Percentiles rank a stretch among this genome's conserved stretches.
These are phyloP conservation scores for Australoheros facetus DNA, from an alignment of 2,797 vertebrate genomes.

Conservation along the genomic window DNA sequence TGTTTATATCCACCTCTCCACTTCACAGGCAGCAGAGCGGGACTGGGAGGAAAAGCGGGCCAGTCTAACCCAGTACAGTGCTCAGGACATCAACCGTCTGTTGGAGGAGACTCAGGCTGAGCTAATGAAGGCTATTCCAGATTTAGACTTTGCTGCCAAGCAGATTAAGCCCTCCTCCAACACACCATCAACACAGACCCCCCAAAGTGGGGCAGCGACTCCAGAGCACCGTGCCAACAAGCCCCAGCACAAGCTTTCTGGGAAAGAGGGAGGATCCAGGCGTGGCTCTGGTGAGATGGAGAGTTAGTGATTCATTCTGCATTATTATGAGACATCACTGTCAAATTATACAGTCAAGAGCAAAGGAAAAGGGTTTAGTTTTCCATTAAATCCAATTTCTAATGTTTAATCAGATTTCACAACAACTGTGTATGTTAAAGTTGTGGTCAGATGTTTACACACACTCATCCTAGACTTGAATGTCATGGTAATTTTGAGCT, in stretches of 20 bases:
- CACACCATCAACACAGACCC: slow-evolving; percentile 53
- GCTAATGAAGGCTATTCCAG: slow-evolving; percentile 97
- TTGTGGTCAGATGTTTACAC: neutral
- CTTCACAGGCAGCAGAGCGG: slow-evolving; percentile 89
- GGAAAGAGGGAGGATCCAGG: slow-evolving; percentile 88
- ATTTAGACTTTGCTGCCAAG: slow-evolving; percentile 95
- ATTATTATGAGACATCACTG: neutral
- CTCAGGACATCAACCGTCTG: slow-evolving; percentile 97
- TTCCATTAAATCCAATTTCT: neutral
- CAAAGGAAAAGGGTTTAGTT: neutral
- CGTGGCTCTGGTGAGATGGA: slow-evolving; percentile 86
- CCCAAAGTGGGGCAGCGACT: slow-evolving; percentile 62
- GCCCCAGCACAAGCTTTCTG: slow-evolving; percentile 87
- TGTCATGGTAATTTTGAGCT: neutral
- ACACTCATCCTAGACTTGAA: no score
- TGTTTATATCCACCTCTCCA: neutral
- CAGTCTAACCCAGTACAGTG: slow-evolving; percentile 94
- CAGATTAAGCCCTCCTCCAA: slow-evolving; percentile 82
- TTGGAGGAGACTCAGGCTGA: slow-evolving; percentile 98
- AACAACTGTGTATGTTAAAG: neutral
- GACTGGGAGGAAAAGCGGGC: slow-evolving; percentile 99
- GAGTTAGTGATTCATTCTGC: neutral
- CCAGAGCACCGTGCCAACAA: slow-evolving; percentile 90
- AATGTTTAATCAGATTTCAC: rapidly evolving
- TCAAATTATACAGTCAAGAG: neutral